A percentile compares a stretch with the other conserved stretches of the same genome.
Evolutionary conservation across 2,113 vertebrate species (phyloP).

Genomic region (Sprattus sprattus): DNA sequence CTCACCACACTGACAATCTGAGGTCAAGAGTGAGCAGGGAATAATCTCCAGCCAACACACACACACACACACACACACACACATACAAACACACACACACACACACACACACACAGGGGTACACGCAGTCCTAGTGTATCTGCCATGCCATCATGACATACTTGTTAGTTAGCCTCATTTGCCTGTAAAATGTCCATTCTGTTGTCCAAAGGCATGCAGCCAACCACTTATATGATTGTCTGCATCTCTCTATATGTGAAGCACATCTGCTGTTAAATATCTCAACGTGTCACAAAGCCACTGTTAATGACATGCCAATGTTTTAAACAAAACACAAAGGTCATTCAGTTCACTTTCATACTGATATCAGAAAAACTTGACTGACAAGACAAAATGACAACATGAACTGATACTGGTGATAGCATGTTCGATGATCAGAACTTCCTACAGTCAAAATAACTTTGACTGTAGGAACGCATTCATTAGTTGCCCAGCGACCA

Average conservation of each 20-base stretch:
- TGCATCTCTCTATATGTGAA: no score
- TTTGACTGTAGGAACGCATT: background rate
- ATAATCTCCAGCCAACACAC: slow-evolving; percentile 38
- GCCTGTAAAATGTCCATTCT: background rate
- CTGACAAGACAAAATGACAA: no score
- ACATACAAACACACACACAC: background rate
- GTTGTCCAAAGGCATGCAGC: background rate
- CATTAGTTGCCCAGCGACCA: background rate
- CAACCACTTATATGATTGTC: background rate
- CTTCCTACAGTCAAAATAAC: background rate
- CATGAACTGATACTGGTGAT: no score
- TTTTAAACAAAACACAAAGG: background rate
- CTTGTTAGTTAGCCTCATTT: background rate
- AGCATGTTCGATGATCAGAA: no score
- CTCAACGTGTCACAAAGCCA: background rate
- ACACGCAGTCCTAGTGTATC: background rate
- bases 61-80: background rate
- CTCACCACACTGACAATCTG: slow-evolving; percentile 29
- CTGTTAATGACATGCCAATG: no score
- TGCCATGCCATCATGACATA: background rate
- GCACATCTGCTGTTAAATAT: background rate
- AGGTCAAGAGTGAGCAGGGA: slow-evolving; percentile 23
- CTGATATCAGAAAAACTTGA: no score
- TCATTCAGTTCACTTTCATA: no score
- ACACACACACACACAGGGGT: background rate